Evolutionary conservation across 2,797 vertebrate genomes (phyloP).

Genomic region (Trematomus bernacchii): DNA sequence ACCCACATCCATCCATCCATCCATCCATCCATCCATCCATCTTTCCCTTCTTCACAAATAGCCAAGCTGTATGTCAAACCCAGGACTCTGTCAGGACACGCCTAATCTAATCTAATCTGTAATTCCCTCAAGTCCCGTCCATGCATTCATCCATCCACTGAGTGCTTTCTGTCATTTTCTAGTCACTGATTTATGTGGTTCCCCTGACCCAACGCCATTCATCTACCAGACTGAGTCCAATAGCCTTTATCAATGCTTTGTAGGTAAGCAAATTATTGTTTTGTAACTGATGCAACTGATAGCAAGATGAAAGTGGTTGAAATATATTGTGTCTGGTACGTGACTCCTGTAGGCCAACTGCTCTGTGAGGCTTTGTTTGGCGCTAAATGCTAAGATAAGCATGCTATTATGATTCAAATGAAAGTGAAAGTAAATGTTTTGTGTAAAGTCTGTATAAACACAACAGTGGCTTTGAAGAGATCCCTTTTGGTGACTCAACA

Average conservation of each 20-base stretch:
- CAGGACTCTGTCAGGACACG: constrained; percentile 10
- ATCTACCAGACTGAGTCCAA: neutral
- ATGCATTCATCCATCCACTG: constrained; percentile 3
- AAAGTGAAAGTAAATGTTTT: neutral
- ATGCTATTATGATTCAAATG: neutral
- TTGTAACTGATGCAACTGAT: neutral
- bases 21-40: too few species aligned
- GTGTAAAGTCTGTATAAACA: neutral
- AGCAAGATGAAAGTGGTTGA: neutral
- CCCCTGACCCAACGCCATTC: neutral
- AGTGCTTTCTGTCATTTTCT: constrained; percentile 21
- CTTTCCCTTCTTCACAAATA: constrained; percentile 12
- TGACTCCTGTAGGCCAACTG: neutral
- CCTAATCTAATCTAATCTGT: constrained; percentile 22
- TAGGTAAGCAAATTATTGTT: neutral
- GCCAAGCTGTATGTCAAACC: constrained; percentile 13
- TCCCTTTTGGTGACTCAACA: neutral
- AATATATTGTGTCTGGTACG: neutral
- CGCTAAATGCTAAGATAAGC: neutral
- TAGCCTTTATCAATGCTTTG: neutral
- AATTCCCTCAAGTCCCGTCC: constrained; percentile 17
- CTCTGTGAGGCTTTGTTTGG: too few species aligned
- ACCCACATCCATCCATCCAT: constrained; percentile 1
- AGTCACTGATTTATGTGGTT: constrained; percentile 15
- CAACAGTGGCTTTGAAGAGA: neutral